Base-by-base conservation (phyloP, 2,113 vertebrate genomes). In the Phodopus roborovskii region DNA sequence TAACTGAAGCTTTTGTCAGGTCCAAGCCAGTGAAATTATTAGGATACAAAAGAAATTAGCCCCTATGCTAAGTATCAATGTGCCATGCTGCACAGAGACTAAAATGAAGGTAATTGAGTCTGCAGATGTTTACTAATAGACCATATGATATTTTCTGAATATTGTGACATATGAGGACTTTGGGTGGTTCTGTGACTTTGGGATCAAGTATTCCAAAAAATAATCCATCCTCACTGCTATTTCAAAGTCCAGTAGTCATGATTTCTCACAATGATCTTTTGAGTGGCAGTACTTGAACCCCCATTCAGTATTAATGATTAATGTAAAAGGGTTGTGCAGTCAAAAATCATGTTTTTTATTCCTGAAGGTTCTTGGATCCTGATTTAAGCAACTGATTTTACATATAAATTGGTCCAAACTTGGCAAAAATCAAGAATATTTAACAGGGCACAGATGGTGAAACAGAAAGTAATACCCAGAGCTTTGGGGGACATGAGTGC, bases 351-450 rank as follows among this genome's bases (percentile, higher is more conserved):
- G 62, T 94, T 86, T 86, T 87, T 87, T 96, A 94, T 94, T 36
- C 74, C 85, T 97, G 53, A 98, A 98, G 96, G 89, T 97, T 98
- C 98, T 98, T 98, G 98, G 97, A 98, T 97, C 75, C 60, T 97
- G 88, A 98, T 98, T 98, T 97, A 95, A 97, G 96, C 92, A 98
- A 98, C 96, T 2, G 48, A 98, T 98, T 99, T 99, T 98, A 98
- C 98, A 98, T 99, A 99, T 98, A 99, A 99, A 99, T 99, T 98
- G 98, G 94, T 87, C 95, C 97, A 98, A 98, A 98, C 97, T 98
- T 99, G 99, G 99, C 98, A 99, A 98, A 99, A 98, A 96, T 98
- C 19, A 73, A 97, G 98, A 98, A 99, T 99, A 98, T 98, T 99
- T 99, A 99, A 98, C 97, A 98, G 97, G 98, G 97, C 98, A 98